Conservation (phyloP, 2,888 invertebrate species). For the Mesorhabditis sp. region DNA sequence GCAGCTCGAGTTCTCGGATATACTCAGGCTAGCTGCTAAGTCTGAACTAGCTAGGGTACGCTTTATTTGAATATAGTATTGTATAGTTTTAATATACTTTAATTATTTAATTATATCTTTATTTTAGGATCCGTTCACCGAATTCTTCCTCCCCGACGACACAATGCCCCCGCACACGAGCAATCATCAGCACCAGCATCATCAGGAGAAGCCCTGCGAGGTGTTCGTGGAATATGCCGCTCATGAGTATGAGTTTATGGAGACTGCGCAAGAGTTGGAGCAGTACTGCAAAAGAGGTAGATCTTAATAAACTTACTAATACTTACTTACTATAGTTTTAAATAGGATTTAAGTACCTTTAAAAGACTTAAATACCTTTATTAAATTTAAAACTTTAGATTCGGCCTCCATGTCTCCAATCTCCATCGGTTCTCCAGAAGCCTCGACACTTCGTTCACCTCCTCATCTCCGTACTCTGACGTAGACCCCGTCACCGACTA, state of each 20-base stretch:
- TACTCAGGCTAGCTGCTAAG: background rate
- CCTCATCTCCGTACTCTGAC: background rate
- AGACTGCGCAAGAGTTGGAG: background rate
- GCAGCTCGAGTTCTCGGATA: background rate
- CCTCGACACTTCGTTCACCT: background rate
- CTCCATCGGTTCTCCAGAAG: background rate
- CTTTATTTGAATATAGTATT: background rate
- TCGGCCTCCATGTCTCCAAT: background rate
- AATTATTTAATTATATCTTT: background rate
- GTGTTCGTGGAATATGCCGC: background rate
- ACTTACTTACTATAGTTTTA: no score
- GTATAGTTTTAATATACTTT: background rate
- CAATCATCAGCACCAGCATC: background rate
- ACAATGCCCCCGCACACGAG: constrained; percentile 2
- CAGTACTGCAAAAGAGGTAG: background rate
- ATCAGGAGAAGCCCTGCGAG: background rate
- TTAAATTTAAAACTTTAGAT: background rate
- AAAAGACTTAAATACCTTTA: background rate
- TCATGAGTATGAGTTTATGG: background rate
- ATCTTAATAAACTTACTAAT: no score
- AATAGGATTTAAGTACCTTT: background rate
- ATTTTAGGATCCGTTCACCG: constrained; percentile 22
- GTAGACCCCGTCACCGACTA: constrained; percentile 19
- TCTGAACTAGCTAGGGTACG: background rate
- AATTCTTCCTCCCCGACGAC: constrained; percentile 26